These are phyloP conservation scores for Philaethria dido DNA, from an alignment of 2,888 invertebrate species.

Conservation along the genomic window DNA sequence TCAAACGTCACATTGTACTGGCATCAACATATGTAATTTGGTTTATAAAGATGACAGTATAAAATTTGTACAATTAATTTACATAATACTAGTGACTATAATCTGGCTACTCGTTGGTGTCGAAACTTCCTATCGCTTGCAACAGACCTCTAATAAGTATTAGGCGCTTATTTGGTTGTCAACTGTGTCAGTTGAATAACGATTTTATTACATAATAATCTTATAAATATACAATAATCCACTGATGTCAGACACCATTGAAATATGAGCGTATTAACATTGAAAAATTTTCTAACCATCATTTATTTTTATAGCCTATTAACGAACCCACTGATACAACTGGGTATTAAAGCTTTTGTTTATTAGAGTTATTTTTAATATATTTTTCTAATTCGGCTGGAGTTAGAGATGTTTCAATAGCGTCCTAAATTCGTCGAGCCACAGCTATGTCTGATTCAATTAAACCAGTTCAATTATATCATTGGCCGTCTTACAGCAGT, in stretches of 20 bases:
- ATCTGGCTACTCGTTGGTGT: slow-evolving; percentile 58
- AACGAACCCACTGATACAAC: slow-evolving; percentile 26
- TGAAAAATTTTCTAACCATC: slow-evolving; percentile 33
- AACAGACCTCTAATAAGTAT: slow-evolving; percentile 63
- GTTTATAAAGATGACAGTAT: slow-evolving; percentile 5
- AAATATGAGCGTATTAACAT: slow-evolving; percentile 44
- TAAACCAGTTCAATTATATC: slow-evolving; percentile 81
- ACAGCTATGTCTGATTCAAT: slow-evolving; percentile 74
- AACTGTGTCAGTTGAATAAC: slow-evolving; percentile 73
- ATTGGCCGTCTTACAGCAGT: slow-evolving; percentile 70
- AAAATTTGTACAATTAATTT: slow-evolving; percentile 53
- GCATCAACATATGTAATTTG: background rate
- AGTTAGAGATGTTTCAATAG: slow-evolving; percentile 52
- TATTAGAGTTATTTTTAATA: slow-evolving; percentile 3
- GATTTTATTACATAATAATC: slow-evolving; percentile 65
- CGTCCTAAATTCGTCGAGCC: slow-evolving; percentile 74
- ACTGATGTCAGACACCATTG: slow-evolving; percentile 41
- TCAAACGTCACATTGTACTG: no score
- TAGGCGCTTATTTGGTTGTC: slow-evolving; percentile 67
- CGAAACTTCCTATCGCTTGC: slow-evolving; percentile 75
- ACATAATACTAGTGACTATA: slow-evolving; percentile 63
- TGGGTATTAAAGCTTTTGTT: slow-evolving; percentile 11
- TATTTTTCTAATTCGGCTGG: background rate
- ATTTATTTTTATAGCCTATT: slow-evolving; percentile 31
- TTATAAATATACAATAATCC: slow-evolving; percentile 51